Conservation (phyloP, 1,140 invertebrate species). For the Aradophagus sp. region DNA sequence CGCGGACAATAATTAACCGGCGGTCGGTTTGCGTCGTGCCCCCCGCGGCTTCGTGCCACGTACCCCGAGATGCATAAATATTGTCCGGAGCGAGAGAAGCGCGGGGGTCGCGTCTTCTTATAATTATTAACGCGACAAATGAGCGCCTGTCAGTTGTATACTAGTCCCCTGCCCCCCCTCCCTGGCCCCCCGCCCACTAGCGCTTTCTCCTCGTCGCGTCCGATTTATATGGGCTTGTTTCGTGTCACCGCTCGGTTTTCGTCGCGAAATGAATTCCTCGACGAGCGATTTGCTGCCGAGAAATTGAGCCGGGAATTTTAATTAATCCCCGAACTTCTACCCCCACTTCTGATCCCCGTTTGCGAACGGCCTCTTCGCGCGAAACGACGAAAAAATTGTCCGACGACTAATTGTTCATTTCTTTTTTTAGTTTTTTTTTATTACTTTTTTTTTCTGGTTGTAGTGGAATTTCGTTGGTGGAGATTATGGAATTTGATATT, state of each 20-base stretch:
- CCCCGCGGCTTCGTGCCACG: slow-evolving; percentile 46
- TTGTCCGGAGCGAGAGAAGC: slow-evolving; percentile 24
- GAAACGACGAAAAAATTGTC: no score
- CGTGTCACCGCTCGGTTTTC: slow-evolving; percentile 33
- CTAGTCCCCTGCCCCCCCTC: slow-evolving; percentile 11
- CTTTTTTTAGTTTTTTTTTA: no score
- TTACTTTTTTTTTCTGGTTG: no score
- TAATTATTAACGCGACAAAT: slow-evolving; percentile 62
- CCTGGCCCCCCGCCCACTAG: no score
- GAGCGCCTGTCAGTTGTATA: slow-evolving; percentile 56
- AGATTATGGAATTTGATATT: no score
- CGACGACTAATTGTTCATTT: no score
- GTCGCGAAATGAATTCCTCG: slow-evolving; percentile 30
- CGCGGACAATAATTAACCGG: slow-evolving; percentile 61
- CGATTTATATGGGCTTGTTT: slow-evolving; percentile 32
- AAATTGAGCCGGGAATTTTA: slow-evolving; percentile 33
- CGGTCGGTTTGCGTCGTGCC: slow-evolving; percentile 59
- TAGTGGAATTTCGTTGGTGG: no score
- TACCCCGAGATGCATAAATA: slow-evolving; percentile 58
- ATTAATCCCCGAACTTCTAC: slow-evolving; percentile 17
- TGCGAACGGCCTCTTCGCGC: no score
- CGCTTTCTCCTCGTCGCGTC: slow-evolving; percentile 12
- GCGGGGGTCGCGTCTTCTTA: slow-evolving; percentile 58
- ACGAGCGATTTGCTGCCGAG: slow-evolving; percentile 20
- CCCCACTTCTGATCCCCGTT: background rate